Evolutionary conservation across 2,797 vertebrate genomes (phyloP).

Genomic region (Anguilla obscura): DNA sequence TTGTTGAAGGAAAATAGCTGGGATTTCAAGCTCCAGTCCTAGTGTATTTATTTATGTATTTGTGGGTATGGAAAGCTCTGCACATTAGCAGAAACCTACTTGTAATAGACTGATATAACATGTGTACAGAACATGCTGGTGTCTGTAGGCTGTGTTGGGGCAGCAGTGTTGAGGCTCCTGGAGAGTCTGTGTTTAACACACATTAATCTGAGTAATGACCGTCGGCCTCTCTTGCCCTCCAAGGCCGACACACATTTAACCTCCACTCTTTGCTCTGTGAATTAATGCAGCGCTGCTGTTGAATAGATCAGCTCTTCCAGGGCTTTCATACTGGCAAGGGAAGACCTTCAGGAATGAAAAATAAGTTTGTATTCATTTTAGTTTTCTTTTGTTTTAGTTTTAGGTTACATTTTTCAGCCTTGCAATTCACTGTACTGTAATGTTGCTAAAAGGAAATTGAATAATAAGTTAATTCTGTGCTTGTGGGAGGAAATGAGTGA

Average conservation of each 20-base stretch:
- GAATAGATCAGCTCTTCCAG: background rate
- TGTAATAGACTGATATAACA: too few species aligned
- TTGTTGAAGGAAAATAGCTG: too few species aligned
- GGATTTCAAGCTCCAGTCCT: too few species aligned
- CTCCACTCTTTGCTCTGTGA: background rate
- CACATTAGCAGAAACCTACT: too few species aligned
- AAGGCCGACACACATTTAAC: background rate
- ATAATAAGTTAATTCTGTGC: background rate
- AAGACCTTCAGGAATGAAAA: slow-evolving; percentile 37
- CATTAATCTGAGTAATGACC: background rate
- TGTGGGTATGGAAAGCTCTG: too few species aligned
- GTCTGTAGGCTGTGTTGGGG: too few species aligned
- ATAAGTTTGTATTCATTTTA: slow-evolving; percentile 50
- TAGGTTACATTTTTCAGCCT: background rate
- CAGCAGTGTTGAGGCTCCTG: too few species aligned
- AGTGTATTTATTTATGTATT: too few species aligned
- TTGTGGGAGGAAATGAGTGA: background rate
- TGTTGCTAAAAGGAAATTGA: background rate
- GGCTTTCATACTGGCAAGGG: background rate
- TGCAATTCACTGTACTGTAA: background rate
- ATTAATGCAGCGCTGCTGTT: slow-evolving; percentile 14
- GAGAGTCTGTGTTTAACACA: background rate
- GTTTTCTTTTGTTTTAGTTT: slow-evolving; percentile 40
- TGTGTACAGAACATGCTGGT: too few species aligned
- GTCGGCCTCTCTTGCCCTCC: too few species aligned